These are phyloP conservation scores for Xestia xanthographa DNA, from an alignment of 2,888 invertebrate genomes.

Conservation along the genomic window DNA sequence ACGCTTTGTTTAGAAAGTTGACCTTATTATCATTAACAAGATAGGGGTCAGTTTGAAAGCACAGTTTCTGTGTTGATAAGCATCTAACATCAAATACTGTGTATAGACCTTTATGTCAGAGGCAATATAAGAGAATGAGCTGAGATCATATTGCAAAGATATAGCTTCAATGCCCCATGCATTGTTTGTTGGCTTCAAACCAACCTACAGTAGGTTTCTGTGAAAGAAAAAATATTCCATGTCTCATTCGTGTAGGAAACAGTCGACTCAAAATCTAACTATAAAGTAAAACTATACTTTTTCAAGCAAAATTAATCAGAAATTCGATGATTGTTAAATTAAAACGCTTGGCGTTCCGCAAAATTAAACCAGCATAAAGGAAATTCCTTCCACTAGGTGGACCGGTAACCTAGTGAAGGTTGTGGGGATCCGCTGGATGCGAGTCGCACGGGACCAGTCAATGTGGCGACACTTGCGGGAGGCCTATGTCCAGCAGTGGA, in stretches of 20 bases:
- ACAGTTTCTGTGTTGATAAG: not conserved
- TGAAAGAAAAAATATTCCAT: no score
- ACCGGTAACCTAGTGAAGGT: no score
- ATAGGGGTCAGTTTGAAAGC: not conserved
- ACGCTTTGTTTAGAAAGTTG: not conserved
- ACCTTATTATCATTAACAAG: not conserved
- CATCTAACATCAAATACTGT: not conserved
- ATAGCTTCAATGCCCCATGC: not conserved
- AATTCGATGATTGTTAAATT: not conserved
- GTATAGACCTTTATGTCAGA: not conserved
- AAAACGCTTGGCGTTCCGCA: not conserved
- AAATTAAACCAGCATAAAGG: not conserved
- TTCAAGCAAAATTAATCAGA: not conserved
- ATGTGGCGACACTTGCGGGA: no score
- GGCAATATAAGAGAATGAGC: not conserved
- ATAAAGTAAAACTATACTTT: not conserved
- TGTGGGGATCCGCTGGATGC: no score
- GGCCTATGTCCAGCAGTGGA: no score
- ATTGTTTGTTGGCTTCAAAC: no score
- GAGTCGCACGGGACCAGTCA: no score
- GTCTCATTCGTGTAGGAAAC: no score
- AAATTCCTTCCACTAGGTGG: no score
- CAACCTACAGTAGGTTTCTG: not conserved
- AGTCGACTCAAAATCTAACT: no score
- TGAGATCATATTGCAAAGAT: not conserved